Evolutionary conservation across 1,140 invertebrate species (phyloP).

Genomic region (Micrasema longulum): DNA sequence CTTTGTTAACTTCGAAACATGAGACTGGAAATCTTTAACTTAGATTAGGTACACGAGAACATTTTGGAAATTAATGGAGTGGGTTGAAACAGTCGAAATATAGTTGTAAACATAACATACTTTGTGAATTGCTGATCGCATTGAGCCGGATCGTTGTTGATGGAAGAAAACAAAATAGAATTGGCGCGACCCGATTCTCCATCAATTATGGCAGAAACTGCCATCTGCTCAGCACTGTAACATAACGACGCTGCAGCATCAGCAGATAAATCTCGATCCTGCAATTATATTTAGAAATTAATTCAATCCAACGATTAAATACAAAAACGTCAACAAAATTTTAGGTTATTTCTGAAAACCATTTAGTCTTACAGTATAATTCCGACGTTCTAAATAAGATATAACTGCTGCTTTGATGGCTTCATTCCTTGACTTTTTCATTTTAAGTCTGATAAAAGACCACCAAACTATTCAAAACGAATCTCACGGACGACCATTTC

Average conservation of each 20-base stretch:
- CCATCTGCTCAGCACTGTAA: constrained; percentile 67
- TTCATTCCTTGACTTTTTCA: constrained; percentile 62
- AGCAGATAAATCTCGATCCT: constrained; percentile 65
- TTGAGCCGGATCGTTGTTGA: constrained; percentile 70
- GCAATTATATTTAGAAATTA: constrained; percentile 52
- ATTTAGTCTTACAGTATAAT: constrained; percentile 63
- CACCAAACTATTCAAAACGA: constrained; percentile 35
- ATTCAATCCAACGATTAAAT: constrained; percentile 18
- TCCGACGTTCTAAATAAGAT: constrained; percentile 67
- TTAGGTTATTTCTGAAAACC: constrained; percentile 44
- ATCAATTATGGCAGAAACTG: constrained; percentile 65
- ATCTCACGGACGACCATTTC: constrained; percentile 42
- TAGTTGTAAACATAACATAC: constrained; percentile 51
- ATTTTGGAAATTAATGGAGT: not conserved
- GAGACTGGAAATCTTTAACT: no score
- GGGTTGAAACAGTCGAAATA: not conserved
- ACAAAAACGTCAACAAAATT: constrained; percentile 40
- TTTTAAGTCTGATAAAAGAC: constrained; percentile 25
- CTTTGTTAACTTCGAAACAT: no score
- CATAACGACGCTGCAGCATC: constrained; percentile 60
- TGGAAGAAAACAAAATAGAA: constrained; percentile 68
- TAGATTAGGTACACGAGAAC: not conserved
- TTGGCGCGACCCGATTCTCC: constrained; percentile 66
- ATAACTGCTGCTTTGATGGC: constrained; percentile 66
- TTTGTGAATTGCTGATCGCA: constrained; percentile 70